Evolutionary conservation across 2,797 vertebrate species (phyloP).

Genomic region (Epinephelus malabaricus): DNA sequence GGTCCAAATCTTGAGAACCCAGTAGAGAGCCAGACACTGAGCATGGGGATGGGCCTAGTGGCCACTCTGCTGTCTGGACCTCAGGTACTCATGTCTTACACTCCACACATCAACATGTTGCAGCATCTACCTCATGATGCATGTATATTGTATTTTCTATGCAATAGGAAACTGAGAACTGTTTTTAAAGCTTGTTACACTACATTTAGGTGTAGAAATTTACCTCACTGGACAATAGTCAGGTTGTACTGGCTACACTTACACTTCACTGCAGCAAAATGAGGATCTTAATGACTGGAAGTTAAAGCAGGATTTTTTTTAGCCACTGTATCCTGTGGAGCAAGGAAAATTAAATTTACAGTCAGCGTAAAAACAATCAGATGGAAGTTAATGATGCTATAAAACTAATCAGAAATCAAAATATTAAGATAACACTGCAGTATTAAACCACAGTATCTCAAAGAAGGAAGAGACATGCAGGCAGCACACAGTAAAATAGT

Average conservation of each 20-base stretch:
- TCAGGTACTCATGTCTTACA: slow-evolving; percentile 82
- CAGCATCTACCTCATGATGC: neutral
- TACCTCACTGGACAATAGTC: no score
- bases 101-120: neutral
- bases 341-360: no score
- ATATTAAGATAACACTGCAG: no score
- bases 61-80: slow-evolving; percentile 91
- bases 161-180: neutral
- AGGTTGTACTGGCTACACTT: neutral
- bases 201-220: neutral
- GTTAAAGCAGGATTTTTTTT: no score
- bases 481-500: no score
- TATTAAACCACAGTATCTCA: no score
- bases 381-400: no score
- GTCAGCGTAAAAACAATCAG: no score
- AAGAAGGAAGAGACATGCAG: no score
- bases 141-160: neutral
- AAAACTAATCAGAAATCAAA: no score
- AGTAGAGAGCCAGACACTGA: slow-evolving; percentile 90
- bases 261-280: neutral
- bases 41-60: slow-evolving; percentile 94
- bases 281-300: neutral
- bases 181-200: neutral
- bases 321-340: no score
- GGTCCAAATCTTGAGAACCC: slow-evolving; percentile 57